Evolutionary conservation across 1,140 invertebrate genomes (phyloP), one percentile per base, ranked within the genome.

Genomic region (Brachionus asplanchnoidis): DNA sequence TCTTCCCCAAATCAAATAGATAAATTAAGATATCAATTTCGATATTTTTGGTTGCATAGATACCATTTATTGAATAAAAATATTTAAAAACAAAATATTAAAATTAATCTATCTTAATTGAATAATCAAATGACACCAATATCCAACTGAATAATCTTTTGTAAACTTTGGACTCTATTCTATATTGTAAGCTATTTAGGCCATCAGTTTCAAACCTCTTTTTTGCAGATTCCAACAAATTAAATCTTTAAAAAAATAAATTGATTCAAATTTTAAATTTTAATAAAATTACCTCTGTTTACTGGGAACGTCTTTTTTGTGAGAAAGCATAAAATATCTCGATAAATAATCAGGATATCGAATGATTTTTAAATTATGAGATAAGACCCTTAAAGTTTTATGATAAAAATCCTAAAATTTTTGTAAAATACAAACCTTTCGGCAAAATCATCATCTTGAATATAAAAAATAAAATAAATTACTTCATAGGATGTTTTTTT

Each of bases 291-390:
- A 80, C 53, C 82, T 46, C 11, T 68, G 60, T 46, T 50, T 68
- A 56, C 60, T 84, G 11, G 82, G 82, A 28, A 50, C n/a, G 44
- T 84, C 82, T 70, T 68, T 68, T 46, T 60, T 68, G 23, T 84
- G 82, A 20, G 46, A n/a, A 12, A 84, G 36, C 82, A 84, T 84
- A 40, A 32, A 40, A 84, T 84, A 84, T 2, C 82, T 5, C 8
- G 65, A 53, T 32, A 84, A 70, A 12, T 68, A 84, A 40, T 68
- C 82, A 28, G 82, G 82, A 70, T 84, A 84, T 12, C 82, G 60
- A 26, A 68, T 82, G 8, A 82, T 60, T 65, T 68, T 82, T 17
- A 82, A 46, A 26, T 68, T 40, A 44, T 82, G 53, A 26, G 50
- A 82, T 14, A 56, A 65, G 12, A 82, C 65, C 40, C 79, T 82